Conservation (phyloP, 64 coral and sea anemone species). For the Montipora foliosa region DNA sequence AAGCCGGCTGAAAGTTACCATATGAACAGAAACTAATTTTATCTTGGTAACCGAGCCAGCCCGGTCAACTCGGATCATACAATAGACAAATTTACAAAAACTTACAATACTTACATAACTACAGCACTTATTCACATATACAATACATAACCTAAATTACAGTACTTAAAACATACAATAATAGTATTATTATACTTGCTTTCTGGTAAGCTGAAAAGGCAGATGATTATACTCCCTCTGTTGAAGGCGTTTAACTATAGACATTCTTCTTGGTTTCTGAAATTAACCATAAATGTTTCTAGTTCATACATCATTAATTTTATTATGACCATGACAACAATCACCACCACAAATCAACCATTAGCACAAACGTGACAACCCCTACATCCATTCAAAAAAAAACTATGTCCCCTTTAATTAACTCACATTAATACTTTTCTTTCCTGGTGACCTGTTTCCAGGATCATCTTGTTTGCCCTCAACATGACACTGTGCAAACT, state of each 20-base stretch:
- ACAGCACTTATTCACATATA: too few species aligned
- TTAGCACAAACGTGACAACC: neutral
- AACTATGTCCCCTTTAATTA: neutral
- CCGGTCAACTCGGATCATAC: too few species aligned
- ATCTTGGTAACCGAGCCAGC: too few species aligned
- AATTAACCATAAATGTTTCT: neutral
- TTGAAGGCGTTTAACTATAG: neutral
- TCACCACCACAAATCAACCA: neutral
- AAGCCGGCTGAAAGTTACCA: too few species aligned
- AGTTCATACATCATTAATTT: neutral
- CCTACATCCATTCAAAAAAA: too few species aligned
- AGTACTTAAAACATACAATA: too few species aligned
- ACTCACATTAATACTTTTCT: constrained; percentile 13
- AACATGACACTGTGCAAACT: neutral
- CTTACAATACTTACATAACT: too few species aligned
- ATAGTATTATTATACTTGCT: neutral
- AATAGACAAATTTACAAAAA: too few species aligned
- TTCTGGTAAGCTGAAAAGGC: neutral
- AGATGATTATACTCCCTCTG: neutral
- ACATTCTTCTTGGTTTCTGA: constrained; percentile 39
- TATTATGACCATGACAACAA: too few species aligned
- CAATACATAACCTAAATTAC: too few species aligned
- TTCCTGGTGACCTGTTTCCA: neutral
- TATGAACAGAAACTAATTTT: too few species aligned
- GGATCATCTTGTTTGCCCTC: neutral